Conservation (phyloP, 1,140 invertebrate species). For the Drosophila novamexicana region DNA sequence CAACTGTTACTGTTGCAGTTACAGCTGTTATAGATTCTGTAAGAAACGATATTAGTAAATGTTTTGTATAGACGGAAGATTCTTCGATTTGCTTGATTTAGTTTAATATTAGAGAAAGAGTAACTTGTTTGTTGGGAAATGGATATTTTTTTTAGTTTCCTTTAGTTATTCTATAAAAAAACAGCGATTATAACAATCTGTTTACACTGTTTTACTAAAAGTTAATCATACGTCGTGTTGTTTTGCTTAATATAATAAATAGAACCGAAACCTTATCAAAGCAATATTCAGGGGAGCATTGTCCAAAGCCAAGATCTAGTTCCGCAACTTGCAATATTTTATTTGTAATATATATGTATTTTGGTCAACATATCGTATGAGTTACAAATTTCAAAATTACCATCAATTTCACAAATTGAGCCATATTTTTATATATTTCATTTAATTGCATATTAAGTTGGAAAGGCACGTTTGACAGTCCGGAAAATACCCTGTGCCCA, state of each 20-base stretch:
- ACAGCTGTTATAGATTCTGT: conserved; percentile 5
- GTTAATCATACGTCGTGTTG: conserved; percentile 23
- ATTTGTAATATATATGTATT: background rate
- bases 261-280: background rate
- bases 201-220: background rate
- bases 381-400: background rate
- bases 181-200: too few relatives aligned
- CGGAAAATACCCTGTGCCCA: too few relatives aligned
- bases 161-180: background rate
- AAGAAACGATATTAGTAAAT: background rate
- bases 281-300: background rate
- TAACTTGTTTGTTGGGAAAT: background rate
- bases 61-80: too few relatives aligned
- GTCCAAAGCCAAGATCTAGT: background rate
- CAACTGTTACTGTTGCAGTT: conserved; percentile 11
- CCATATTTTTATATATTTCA: too few relatives aligned
- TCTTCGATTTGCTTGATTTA: too few relatives aligned
- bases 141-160: background rate
- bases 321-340: background rate
- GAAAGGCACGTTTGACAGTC: too few relatives aligned
- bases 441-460: too few relatives aligned
- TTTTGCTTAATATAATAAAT: background rate
- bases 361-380: conserved; percentile 12
- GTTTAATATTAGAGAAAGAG: background rate
- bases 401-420: too few relatives aligned